A percentile compares a stretch with the other conserved stretches of the same genome.
phyloP scores from a whole-genome alignment of 2,113 vertebrate genomes.

The Marmota monax region DNA sequence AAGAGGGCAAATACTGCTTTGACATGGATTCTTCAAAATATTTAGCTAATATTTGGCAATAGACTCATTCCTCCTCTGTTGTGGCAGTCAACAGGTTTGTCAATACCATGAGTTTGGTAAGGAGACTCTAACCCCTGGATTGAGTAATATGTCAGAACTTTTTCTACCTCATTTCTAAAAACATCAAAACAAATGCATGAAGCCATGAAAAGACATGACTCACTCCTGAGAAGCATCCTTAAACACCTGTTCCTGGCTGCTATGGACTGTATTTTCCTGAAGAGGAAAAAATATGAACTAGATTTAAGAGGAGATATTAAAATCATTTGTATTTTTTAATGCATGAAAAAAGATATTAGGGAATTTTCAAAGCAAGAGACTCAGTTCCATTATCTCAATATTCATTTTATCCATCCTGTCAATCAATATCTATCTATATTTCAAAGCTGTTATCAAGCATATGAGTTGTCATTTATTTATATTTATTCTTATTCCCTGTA shows the following conservation, averaged over 20 bases:
- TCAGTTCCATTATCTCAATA: not conserved
- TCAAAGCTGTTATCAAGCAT: not conserved
- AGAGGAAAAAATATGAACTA: not conserved
- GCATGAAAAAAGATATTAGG: not conserved
- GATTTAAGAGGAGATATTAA: constrained; percentile 21
- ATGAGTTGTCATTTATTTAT: not conserved
- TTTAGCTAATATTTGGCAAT: not conserved
- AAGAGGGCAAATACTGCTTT: not conserved
- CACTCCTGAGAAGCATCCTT: not conserved
- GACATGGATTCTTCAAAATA: not conserved
- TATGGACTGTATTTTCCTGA: not conserved
- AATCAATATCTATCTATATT: not conserved
- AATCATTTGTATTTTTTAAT: constrained; percentile 10
- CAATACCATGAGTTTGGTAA: not conserved
- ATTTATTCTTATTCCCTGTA: not conserved
- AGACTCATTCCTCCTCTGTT: not conserved
- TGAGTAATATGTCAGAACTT: not conserved
- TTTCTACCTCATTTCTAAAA: not conserved
- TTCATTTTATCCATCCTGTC: not conserved
- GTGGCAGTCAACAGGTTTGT: not conserved
- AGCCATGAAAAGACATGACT: not conserved
- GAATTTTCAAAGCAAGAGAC: not conserved
- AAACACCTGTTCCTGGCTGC: not conserved
- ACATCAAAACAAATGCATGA: not conserved
- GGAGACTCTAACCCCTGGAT: not conserved